These are phyloP conservation scores for Heliconius nattereri DNA, from an alignment of 1,140 invertebrate species.

Conservation along the genomic window DNA sequence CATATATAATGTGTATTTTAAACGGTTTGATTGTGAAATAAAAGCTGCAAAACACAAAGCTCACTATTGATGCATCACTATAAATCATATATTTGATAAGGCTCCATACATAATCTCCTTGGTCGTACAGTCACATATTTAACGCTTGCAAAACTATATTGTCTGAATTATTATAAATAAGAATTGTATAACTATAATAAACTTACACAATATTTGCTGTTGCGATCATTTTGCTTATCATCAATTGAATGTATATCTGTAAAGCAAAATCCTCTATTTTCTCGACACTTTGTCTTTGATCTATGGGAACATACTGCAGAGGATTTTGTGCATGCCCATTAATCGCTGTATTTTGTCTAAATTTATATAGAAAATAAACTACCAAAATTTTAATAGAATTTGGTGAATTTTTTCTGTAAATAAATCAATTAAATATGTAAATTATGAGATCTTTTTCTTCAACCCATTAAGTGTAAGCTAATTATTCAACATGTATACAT, in stretches of 20 bases:
- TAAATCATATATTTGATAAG: neutral
- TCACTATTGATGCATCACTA: conserved; percentile 4
- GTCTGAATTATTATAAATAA: conserved; percentile 64
- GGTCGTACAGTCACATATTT: conserved; percentile 53
- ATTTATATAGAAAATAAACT: conserved; percentile 72
- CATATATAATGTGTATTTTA: conserved; percentile 3
- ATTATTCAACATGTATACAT: neutral
- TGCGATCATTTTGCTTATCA: conserved; percentile 57
- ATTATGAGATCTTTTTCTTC: conserved; percentile 59
- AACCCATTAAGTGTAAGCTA: conserved; percentile 25
- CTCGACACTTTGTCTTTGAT: conserved; percentile 33
- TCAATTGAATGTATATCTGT: conserved; percentile 31
- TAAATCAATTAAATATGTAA: conserved; percentile 78
- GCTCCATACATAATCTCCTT: conserved; percentile 58
- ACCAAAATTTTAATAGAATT: conserved; percentile 72
- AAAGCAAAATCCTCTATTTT: conserved; percentile 50
- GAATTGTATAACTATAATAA: conserved; percentile 69
- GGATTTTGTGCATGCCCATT: conserved; percentile 57
- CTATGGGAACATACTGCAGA: conserved; percentile 30
- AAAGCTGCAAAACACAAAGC: conserved; percentile 15
- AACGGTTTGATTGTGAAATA: neutral
- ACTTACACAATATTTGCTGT: conserved; percentile 63
- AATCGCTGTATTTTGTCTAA: conserved; percentile 72
- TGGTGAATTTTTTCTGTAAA: conserved; percentile 80
- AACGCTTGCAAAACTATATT: conserved; percentile 65